phyloP scores from a whole-genome alignment of 2,113 vertebrate species.

The Lates calcarifer region DNA sequence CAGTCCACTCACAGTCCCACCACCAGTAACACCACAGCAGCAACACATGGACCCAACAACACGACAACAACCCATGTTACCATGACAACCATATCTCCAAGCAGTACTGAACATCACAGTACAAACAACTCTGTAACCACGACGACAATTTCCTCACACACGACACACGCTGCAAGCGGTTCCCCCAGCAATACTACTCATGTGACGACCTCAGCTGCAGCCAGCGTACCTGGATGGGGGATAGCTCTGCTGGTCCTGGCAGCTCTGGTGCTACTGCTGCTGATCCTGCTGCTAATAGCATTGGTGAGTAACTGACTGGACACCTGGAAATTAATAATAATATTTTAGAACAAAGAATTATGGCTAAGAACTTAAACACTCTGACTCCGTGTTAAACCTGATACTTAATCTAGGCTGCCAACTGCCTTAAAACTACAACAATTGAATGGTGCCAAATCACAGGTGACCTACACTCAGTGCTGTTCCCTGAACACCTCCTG shows the following conservation, averaged over 20 bases:
- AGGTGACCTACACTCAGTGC: no score
- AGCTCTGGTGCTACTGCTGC: conserved; percentile 73
- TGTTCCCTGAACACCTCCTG: neutral
- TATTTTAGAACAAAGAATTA: no score
- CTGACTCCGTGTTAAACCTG: no score
- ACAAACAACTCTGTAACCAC: neutral
- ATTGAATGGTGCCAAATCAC: no score
- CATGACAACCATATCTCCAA: neutral
- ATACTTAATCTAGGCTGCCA: no score
- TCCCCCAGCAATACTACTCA: neutral
- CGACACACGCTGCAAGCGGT: fast-evolving
- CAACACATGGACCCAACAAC: neutral
- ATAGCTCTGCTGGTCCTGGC: conserved; percentile 81
- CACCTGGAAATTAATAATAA: no score
- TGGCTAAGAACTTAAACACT: no score
- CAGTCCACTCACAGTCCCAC: neutral
- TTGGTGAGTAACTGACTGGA: no score
- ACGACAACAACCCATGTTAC: fast-evolving
- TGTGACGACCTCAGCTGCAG: neutral
- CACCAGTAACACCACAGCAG: neutral
- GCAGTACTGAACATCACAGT: neutral
- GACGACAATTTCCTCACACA: neutral
- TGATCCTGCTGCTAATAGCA: conserved; percentile 73
- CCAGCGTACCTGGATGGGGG: conserved; percentile 77
- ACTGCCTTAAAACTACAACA: no score